Percentiles rank a stretch among this genome's conserved stretches.
Evolutionary conservation across 2,113 vertebrate species (phyloP).

Genomic region (Oenanthe melanoleuca): DNA sequence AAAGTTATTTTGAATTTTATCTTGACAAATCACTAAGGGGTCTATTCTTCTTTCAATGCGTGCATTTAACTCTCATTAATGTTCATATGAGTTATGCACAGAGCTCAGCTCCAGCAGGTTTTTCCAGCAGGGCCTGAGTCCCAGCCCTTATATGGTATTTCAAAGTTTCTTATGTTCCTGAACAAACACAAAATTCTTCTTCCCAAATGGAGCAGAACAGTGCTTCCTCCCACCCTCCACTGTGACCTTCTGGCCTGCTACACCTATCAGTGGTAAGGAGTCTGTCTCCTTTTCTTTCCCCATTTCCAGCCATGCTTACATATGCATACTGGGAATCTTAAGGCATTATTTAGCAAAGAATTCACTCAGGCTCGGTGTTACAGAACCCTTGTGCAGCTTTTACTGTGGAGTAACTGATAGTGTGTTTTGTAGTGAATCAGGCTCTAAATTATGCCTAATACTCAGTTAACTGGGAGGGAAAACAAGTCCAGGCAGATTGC

Average conservation of each 20-base stretch:
- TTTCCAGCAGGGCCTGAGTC: constrained; percentile 7
- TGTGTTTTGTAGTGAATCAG: constrained; percentile 38
- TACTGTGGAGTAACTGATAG: not conserved
- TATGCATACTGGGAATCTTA: not conserved
- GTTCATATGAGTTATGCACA: constrained; percentile 24
- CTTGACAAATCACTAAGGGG: constrained; percentile 58
- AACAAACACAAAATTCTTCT: constrained; percentile 56
- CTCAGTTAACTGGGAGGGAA: constrained; percentile 42
- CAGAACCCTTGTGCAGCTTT: not conserved
- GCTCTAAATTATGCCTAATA: not conserved
- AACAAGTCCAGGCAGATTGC: not conserved
- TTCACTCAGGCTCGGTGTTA: not conserved
- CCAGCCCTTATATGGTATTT: constrained; percentile 43
- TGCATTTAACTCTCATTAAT: constrained; percentile 53
- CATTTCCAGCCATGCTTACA: not conserved
- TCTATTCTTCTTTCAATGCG: constrained; percentile 49
- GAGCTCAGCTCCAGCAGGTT: constrained; percentile 33
- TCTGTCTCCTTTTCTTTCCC: not conserved
- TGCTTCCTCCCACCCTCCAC: not conserved
- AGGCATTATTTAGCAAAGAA: constrained; percentile 34
- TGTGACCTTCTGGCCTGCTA: constrained; percentile 32
- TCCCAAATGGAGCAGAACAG: constrained; percentile 29
- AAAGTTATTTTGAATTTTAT: constrained; percentile 67
- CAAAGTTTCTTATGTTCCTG: constrained; percentile 38
- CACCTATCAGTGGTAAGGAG: not conserved